phyloP scores from a whole-genome alignment of 1,140 invertebrate species.

The Sweltsa coloradensis region DNA sequence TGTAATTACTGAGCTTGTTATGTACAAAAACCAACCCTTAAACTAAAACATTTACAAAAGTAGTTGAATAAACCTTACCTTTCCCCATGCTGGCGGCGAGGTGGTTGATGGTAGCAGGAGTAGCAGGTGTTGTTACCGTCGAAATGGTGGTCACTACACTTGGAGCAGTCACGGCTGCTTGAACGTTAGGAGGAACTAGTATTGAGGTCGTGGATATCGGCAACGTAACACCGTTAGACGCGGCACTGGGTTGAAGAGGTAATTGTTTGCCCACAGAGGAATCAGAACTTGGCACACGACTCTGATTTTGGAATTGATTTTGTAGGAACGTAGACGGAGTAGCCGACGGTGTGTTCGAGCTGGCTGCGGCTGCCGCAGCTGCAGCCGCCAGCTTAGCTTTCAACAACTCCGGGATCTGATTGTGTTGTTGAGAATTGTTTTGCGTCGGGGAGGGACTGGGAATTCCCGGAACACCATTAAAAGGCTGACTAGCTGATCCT shows the following conservation, averaged over 20 bases:
- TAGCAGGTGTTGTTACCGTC: constrained; percentile 21
- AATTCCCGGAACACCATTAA: no score
- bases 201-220: neutral
- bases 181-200: constrained; percentile 26
- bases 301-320: constrained; percentile 9
- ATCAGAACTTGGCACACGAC: neutral
- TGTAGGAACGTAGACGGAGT: constrained; percentile 5
- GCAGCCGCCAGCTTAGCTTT: constrained; percentile 10
- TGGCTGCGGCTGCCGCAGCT: constrained; percentile 17
- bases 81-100: constrained; percentile 26
- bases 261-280: neutral
- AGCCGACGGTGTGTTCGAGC: neutral
- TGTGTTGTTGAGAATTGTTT: constrained; percentile 18
- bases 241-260: neutral
- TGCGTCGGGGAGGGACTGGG: no score
- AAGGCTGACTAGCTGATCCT: no score
- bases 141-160: constrained; percentile 33
- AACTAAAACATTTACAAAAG: no score
- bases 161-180: constrained; percentile 29
- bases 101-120: constrained; percentile 13
- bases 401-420: constrained; percentile 8
- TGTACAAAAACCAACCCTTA: no score
- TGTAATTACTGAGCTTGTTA: no score
- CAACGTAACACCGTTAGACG: neutral
- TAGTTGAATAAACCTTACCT: no score